phyloP scores from a whole-genome alignment of 2,797 vertebrate genomes.

The Novumbra hubbsi region DNA sequence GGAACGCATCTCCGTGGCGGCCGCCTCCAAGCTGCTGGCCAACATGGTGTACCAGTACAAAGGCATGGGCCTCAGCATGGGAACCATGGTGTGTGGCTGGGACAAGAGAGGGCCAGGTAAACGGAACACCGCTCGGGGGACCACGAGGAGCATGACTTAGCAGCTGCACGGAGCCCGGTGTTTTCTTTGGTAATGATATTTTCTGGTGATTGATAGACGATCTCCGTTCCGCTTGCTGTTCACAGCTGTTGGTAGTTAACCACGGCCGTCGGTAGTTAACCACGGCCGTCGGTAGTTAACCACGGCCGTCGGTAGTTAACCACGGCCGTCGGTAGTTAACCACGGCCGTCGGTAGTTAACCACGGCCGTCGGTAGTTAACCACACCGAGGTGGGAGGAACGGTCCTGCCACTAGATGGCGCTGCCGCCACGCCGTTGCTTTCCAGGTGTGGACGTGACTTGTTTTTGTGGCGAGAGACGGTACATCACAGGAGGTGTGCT shows the following conservation, averaged over 20 bases:
- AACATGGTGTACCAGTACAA: constrained; percentile 98
- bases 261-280: background rate
- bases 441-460: constrained; percentile 2
- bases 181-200: background rate
- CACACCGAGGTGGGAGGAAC: background rate
- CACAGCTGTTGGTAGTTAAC: background rate
- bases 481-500: constrained; percentile 71
- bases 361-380: background rate
- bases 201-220: background rate
- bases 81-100: constrained; percentile 95
- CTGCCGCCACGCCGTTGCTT: constrained; percentile 19
- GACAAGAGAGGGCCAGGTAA: constrained; percentile 91
- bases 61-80: constrained; percentile 93
- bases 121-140: constrained; percentile 1
- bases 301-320: background rate
- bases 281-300: background rate
- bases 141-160: background rate
- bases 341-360: background rate
- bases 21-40: constrained; percentile 88
- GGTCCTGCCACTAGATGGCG: constrained; percentile 50
- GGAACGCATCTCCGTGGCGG: constrained; percentile 89
- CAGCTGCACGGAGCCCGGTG: background rate
- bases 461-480: constrained; percentile 40
- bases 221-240: background rate
- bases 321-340: background rate